These are phyloP conservation scores for Myotis findleyi DNA, from an alignment of 2,797 vertebrate genomes.

Conservation along the genomic window DNA sequence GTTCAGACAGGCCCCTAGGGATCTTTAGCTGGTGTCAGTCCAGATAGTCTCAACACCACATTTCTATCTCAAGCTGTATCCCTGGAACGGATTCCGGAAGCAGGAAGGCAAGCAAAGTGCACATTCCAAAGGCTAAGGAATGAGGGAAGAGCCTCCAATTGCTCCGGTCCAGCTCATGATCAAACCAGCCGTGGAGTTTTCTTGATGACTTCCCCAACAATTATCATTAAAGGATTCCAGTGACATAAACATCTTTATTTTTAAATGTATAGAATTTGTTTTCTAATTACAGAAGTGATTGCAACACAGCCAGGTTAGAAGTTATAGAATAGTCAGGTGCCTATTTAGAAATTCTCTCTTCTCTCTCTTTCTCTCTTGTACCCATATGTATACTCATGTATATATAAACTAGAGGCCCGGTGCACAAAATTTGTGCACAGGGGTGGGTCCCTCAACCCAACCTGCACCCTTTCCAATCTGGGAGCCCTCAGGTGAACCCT, in stretches of 20 bases:
- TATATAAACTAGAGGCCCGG: not conserved
- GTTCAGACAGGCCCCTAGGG: not conserved
- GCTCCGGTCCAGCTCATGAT: not conserved
- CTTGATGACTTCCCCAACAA: not conserved
- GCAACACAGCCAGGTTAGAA: not conserved
- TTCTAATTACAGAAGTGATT: not conserved
- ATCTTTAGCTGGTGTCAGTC: not conserved
- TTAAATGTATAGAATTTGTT: not conserved
- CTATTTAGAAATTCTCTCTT: not conserved
- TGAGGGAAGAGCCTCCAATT: not conserved
- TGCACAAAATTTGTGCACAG: no score
- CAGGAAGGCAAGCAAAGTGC: not conserved
- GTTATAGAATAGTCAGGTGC: not conserved
- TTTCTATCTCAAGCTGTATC: not conserved
- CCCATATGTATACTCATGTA: not conserved
- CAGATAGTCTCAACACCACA: not conserved
- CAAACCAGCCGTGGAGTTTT: not conserved
- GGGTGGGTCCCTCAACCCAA: no score
- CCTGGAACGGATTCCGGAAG: not conserved
- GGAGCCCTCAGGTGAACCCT: no score
- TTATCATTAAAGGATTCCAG: not conserved
- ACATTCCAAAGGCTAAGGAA: not conserved
- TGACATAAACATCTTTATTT: not conserved
- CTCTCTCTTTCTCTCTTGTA: not conserved
- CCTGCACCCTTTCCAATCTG: no score